Evolutionary conservation across 2,888 invertebrate species (phyloP).

Genomic region (Ferdinandea cuprea): DNA sequence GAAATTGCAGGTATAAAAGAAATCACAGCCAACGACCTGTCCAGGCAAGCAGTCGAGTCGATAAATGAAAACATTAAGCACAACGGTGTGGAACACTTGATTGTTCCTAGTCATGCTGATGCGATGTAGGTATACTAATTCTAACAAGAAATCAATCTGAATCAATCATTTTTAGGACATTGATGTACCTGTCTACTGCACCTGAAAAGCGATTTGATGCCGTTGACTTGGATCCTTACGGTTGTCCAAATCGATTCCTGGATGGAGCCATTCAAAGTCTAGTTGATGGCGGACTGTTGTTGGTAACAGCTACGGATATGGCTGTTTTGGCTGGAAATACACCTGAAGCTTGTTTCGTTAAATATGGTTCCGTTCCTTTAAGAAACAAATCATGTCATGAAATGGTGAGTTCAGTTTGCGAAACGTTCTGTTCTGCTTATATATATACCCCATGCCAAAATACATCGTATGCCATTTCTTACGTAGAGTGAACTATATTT

Average conservation of each 20-base stretch:
- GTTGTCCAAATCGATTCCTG: constrained; percentile 95
- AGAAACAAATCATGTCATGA: constrained; percentile 96
- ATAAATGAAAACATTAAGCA: constrained; percentile 89
- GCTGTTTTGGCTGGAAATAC: constrained; percentile 97
- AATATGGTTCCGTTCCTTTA: constrained; percentile 96
- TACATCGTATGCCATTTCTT: too few species aligned
- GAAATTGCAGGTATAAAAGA: constrained; percentile 92
- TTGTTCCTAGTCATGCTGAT: constrained; percentile 92
- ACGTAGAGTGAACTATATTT: too few species aligned
- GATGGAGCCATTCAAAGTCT: constrained; percentile 94
- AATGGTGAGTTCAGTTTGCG: constrained; percentile 86
- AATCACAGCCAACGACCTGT: constrained; percentile 96
- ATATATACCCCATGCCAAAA: too few species aligned
- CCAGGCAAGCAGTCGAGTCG: constrained; percentile 91
- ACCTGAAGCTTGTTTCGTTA: constrained; percentile 96
- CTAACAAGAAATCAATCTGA: not conserved
- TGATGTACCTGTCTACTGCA: constrained; percentile 92
- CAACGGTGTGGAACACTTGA: constrained; percentile 87
- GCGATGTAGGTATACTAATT: constrained; percentile 88
- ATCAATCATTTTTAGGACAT: constrained; percentile 85
- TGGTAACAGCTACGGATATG: constrained; percentile 99
- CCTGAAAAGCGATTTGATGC: constrained; percentile 90
- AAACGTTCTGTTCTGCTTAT: not conserved
- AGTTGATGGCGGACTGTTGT: constrained; percentile 91
- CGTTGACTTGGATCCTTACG: constrained; percentile 98